Percentiles rank a stretch among this genome's conserved stretches.
phyloP scores from a whole-genome alignment of 2,113 vertebrate genomes.

The Regulus satrapa region DNA sequence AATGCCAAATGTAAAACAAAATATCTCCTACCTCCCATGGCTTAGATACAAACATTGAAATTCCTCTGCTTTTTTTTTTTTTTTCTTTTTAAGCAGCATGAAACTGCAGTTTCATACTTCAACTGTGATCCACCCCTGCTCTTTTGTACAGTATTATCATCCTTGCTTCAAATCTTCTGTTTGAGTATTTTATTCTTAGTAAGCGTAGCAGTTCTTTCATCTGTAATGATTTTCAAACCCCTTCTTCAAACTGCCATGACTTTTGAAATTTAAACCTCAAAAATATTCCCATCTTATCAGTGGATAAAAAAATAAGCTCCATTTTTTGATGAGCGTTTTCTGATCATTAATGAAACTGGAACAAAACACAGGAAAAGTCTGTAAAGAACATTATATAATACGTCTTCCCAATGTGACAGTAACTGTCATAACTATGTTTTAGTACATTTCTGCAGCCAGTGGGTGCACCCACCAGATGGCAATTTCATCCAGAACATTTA shows the following conservation, averaged over 20 bases:
- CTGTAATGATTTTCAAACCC: neutral
- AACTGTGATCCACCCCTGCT: neutral
- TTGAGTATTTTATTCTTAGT: neutral
- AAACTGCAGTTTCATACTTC: neutral
- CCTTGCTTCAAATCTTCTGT: neutral
- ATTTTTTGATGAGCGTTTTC: neutral
- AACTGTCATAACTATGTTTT: neutral
- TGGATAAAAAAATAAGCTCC: neutral
- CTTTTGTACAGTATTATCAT: neutral
- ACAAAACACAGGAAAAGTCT: neutral
- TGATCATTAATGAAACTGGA: neutral
- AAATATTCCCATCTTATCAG: neutral
- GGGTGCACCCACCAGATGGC: neutral
- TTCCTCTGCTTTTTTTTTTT: neutral
- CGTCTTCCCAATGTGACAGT: neutral
- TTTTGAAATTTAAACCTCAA: neutral
- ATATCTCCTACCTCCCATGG: neutral
- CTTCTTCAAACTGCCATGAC: neutral
- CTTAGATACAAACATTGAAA: neutral
- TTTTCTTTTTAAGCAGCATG: neutral
- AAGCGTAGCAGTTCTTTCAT: neutral
- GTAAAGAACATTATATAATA: neutral
- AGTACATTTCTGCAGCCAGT: neutral
- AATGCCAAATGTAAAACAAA: neutral
- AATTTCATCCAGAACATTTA: conserved; percentile 32